Base-by-base conservation (phyloP, 2,113 vertebrate genomes). In the Callionymus lyra region DNA sequence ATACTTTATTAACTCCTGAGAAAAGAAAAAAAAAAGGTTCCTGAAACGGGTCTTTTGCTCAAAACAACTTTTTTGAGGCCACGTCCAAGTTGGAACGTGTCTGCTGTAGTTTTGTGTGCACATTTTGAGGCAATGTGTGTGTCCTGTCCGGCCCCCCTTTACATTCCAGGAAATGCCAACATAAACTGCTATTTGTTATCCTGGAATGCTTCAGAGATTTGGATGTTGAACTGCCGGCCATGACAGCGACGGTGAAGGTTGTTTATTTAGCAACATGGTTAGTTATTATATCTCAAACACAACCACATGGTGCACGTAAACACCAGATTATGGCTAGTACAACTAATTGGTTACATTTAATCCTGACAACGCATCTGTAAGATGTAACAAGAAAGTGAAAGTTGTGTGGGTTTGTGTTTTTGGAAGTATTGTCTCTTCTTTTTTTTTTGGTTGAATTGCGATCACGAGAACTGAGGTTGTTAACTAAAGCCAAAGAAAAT, bases 131-230 rank as follows among this genome's bases (percentile, higher is more conserved):
- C 53, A 31, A 36, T 52, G 64, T 65, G 66, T 70, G 52, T 63
- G 57, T 65, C 47, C 59, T 13, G 61, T 70, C 65, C 63, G 35
- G 56, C 59, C 65, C 59, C 65, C 63, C 47, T 77, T 61, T 46
- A 48, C 76, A 79, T 81, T 77, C 70, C 76, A 74, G 76, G 72
- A 76, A 78, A 79, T 76, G 33, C 78, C 74, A 68, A 44, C 63
- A 59, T 73, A 81, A 79, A 70, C 65, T 18, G 21, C 65, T 60
- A 34, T 56, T 56, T 53, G 60, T 59, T 38, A 13, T 14, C n/a
- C 42, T 10, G 1, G 38, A 63, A 59, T 56, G 56, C 50, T 48
- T 66, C 54, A 13, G n/a, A 45, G 61, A 27, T 8, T n/a, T 27
- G 21, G 38, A 54, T 34, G 45, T 35, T 42, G 60, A 47, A 13